Evolutionary conservation across 2,888 invertebrate species (phyloP).

Genomic region (Slavum lentiscoides): DNA sequence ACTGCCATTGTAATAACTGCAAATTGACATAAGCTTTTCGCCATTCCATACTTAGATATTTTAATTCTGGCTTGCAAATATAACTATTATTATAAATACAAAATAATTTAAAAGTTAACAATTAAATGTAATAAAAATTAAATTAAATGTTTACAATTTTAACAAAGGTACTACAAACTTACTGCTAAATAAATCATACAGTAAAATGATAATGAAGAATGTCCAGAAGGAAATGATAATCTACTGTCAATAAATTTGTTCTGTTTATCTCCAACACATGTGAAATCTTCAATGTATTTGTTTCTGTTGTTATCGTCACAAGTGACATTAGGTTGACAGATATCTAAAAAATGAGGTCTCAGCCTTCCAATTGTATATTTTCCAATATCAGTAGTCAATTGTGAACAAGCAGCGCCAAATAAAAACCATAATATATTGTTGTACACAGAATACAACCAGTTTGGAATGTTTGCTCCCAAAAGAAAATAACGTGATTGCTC

Average conservation of each 20-base stretch:
- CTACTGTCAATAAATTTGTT: conserved; percentile 67
- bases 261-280: conserved; percentile 72
- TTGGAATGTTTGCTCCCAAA: conserved; percentile 38
- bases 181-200: conserved; percentile 84
- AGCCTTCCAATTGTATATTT: conserved; percentile 92
- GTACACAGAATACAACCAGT: conserved; percentile 61
- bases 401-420: conserved; percentile 83
- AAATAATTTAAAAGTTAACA: too few relatives aligned
- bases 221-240: conserved; percentile 88
- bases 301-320: conserved; percentile 67
- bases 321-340: conserved; percentile 78
- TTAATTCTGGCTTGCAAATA: conserved; percentile 85
- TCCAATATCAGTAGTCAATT: conserved; percentile 86
- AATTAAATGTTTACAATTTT: conserved; percentile 31
- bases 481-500: conserved; percentile 46
- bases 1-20: conserved; percentile 77
- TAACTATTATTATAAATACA: conserved; percentile 65
- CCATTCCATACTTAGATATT: conserved; percentile 78
- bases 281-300: conserved; percentile 74
- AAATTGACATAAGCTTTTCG: conserved; percentile 85
- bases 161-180: conserved; percentile 61
- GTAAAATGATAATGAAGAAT: conserved; percentile 86
- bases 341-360: conserved; percentile 89
- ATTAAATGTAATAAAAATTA: too few relatives aligned
- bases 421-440: conserved; percentile 78